Conservation (phyloP, 2,113 vertebrate genomes). For the Athene cunicularia region DNA sequence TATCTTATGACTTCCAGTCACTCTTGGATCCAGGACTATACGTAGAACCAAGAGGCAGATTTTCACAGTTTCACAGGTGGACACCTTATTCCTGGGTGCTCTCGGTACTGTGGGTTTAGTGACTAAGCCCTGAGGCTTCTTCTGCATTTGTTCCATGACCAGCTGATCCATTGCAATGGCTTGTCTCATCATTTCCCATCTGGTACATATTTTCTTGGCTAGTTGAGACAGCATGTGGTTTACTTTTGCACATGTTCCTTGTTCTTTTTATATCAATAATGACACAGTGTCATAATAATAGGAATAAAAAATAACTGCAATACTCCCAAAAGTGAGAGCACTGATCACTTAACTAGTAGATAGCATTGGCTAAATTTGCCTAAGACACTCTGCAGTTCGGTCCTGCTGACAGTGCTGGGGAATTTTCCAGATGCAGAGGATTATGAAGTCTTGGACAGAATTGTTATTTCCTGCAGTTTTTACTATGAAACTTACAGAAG, state of each 20-base stretch:
- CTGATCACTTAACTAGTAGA: not conserved
- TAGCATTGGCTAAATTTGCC: not conserved
- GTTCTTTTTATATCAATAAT: conserved; percentile 58
- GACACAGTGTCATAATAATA: conserved; percentile 56
- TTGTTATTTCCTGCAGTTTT: not conserved
- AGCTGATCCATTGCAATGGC: not conserved
- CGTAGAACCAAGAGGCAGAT: not conserved
- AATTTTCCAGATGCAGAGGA: conserved; percentile 10
- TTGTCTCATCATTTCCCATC: conserved; percentile 50
- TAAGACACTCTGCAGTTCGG: not conserved
- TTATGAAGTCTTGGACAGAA: not conserved
- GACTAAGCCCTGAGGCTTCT: not conserved
- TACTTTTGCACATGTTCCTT: conserved; percentile 59
- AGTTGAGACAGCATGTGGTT: conserved; percentile 49
- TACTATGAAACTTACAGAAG: not conserved
- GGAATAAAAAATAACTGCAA: not conserved
- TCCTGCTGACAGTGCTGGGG: not conserved
- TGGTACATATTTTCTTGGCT: conserved; percentile 51
- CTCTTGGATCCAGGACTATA: not conserved
- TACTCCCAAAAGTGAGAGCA: not conserved
- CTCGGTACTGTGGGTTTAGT: rapidly evolving
- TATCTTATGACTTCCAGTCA: not conserved
- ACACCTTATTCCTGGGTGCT: not conserved
- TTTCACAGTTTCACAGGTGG: not conserved
- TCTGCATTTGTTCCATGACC: not conserved